phyloP scores from a whole-genome alignment of 2,113 vertebrate species.

The Dipodomys merriami region DNA sequence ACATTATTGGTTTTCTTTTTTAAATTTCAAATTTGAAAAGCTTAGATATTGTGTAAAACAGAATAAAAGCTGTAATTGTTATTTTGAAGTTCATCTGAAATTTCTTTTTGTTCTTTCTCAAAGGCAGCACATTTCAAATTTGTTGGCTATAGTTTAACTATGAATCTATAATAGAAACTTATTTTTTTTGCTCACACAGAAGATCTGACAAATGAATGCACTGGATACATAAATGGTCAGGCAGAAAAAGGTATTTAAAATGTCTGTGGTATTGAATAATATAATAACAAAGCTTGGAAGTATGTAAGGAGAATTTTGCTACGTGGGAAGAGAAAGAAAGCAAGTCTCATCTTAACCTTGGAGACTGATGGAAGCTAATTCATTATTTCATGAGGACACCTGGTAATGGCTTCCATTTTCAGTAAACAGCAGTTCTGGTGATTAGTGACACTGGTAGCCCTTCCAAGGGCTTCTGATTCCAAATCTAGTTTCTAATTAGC shows the following conservation, averaged over 20 bases:
- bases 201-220: background rate
- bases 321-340: background rate
- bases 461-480: background rate
- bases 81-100: slow-evolving; percentile 10
- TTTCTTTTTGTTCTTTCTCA: background rate
- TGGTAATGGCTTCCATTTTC: background rate
- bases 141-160: background rate
- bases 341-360: background rate
- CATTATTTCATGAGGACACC: background rate
- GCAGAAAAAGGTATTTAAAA: background rate
- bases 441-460: background rate
- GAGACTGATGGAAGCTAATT: background rate
- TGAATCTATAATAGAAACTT: background rate
- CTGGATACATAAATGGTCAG: background rate
- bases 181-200: background rate
- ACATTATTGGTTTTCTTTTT: background rate
- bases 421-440: background rate
- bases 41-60: background rate
- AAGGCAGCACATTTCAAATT: background rate
- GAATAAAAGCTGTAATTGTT: background rate
- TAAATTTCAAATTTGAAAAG: background rate
- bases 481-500: background rate
- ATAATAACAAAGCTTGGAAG: background rate
- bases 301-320: background rate
- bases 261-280: background rate